Base-by-base conservation (phyloP, 2,113 vertebrate genomes). In the Aegithalos caudatus region DNA sequence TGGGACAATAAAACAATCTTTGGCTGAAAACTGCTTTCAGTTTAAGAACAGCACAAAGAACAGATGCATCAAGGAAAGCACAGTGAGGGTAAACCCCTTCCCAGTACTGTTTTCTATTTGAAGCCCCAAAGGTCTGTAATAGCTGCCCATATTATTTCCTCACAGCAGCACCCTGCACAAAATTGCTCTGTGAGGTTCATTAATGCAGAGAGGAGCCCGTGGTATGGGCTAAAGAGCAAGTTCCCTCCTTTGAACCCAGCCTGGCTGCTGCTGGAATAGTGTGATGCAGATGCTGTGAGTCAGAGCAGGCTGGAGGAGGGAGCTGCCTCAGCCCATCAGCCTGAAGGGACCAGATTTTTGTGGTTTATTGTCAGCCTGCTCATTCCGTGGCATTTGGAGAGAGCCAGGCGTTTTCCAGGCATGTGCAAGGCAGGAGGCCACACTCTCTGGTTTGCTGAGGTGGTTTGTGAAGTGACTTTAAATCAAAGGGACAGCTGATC, bases 281-380 rank as follows among this genome's bases (percentile, higher is more conserved):
- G 60, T 18, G 56, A 2, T 85, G 89, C 72, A 71, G 88, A 64
- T 51, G 69, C 94, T 79, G 81, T 91, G 86, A 91, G 81, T 95
- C 78, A 91, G 91, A 81, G 93, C 78, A 76, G 74, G 54, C 23
- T 80, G 94, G 88, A 89, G 91, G 78, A 92, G 93, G 80, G 69
- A 92, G 44, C 76, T 28, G 62, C 33, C 67, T 92, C 81, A 90
- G 81, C 74, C 85, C 42, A 7, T 38, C 65, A 61, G 64, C 0
- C 0, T 0, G 1, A 33, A 21, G 64, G 76, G 37, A 50, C 37
- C 70, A 57, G 77, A 76, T 79, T 76, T 58, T 9, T 61, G 81
- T 57, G 57, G n/a, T 72, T 87, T 76, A 24, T 69, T 76, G 74
- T 82, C 94, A 89, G 77, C 70, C 66, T 64, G 62, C 76, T 92